A percentile compares a stretch with the other conserved stretches of the same genome.
Conservation (phyloP, 1,140 invertebrate species). For the Scaptodrosophila lebanonensis region DNA sequence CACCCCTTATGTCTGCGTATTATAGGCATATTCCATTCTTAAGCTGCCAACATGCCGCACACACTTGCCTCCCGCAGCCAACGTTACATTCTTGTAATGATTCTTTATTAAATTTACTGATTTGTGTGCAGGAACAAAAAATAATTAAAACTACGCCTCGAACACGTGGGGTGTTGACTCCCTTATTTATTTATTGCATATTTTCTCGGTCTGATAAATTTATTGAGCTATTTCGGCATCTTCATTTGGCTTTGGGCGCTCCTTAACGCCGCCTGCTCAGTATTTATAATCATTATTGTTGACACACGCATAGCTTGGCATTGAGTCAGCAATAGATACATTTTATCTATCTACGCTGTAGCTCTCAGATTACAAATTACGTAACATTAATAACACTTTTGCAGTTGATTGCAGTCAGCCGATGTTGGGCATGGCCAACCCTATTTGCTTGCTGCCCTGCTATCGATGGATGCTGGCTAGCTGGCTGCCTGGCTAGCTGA, state of each 20-base stretch:
- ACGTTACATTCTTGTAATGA: constrained; percentile 60
- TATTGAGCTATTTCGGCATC: constrained; percentile 54
- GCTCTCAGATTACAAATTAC: constrained; percentile 39
- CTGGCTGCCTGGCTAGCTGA: constrained; percentile 6
- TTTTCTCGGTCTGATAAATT: constrained; percentile 52
- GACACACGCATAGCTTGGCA: too few relatives aligned
- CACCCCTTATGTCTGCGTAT: too few relatives aligned
- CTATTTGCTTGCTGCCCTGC: constrained; percentile 1
- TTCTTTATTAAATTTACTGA: constrained; percentile 66
- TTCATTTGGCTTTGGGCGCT: constrained; percentile 17
- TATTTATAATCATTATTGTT: constrained; percentile 51
- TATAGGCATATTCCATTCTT: too few relatives aligned
- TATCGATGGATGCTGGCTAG: background rate
- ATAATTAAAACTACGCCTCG: constrained; percentile 59
- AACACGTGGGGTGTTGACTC: constrained; percentile 19
- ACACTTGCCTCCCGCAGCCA: constrained; percentile 27
- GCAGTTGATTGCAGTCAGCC: constrained; percentile 57
- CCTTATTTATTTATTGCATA: constrained; percentile 67
- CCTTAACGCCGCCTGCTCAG: too few relatives aligned
- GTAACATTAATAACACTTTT: constrained; percentile 65
- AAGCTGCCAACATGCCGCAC: too few relatives aligned
- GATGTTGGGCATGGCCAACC: constrained; percentile 40
- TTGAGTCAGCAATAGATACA: constrained; percentile 2
- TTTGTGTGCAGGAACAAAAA: constrained; percentile 24
- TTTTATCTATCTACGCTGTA: constrained; percentile 8